Conservation (phyloP, 2,888 invertebrate species). For the Melitaea athalia region DNA sequence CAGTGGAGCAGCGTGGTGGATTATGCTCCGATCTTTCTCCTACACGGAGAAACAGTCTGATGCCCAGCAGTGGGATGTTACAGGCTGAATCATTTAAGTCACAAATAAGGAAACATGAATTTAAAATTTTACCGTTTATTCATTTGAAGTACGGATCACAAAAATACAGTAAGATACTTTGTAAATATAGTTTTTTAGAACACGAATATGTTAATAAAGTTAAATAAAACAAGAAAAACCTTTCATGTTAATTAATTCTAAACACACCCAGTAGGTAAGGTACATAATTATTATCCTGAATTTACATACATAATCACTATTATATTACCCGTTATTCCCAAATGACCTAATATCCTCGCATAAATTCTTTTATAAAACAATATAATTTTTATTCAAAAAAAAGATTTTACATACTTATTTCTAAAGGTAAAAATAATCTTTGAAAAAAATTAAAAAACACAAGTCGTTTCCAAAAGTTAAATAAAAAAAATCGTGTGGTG, state of each 20-base stretch:
- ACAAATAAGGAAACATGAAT: no score
- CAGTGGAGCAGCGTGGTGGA: no score
- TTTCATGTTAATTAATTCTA: slow-evolving; percentile 2
- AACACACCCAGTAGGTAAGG: slow-evolving; percentile 8
- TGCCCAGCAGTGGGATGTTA: no score
- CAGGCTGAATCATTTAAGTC: no score
- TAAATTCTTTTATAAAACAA: background rate
- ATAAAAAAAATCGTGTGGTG: no score
- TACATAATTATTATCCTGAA: slow-evolving; percentile 4
- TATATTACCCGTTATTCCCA: background rate
- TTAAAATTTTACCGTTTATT: no score
- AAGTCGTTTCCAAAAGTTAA: no score
- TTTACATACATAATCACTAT: background rate
- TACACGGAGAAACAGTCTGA: no score
- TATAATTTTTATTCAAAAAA: background rate
- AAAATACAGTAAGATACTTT: no score
- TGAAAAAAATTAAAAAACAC: background rate
- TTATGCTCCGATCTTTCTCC: no score
- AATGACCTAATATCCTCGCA: background rate
- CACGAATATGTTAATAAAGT: background rate
- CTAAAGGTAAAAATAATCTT: background rate
- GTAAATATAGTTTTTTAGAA: background rate
- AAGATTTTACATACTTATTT: background rate
- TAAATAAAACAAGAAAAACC: background rate
- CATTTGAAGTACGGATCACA: no score